A percentile compares a stretch with the other conserved stretches of the same genome.
phyloP scores from a whole-genome alignment of 2,797 vertebrate genomes.

The Psittacula derbiana region DNA sequence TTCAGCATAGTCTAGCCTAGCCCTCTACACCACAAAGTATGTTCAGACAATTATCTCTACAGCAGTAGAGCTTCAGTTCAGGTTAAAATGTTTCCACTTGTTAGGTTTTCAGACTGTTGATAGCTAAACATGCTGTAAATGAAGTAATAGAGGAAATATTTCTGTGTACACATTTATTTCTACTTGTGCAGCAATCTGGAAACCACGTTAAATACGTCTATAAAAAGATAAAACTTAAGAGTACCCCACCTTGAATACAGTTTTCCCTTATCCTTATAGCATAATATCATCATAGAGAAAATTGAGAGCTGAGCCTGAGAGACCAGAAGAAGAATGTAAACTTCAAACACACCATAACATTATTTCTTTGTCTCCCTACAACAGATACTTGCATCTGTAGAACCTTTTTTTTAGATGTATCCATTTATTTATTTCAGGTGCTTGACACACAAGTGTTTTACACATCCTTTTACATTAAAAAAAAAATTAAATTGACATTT shows the following conservation, averaged over 20 bases:
- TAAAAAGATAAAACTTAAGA: not conserved
- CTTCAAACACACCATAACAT: not conserved
- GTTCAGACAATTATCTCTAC: not conserved
- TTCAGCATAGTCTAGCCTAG: not conserved
- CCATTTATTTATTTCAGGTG: not conserved
- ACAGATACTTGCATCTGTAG: not conserved
- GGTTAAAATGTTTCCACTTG: not conserved
- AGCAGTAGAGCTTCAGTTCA: not conserved
- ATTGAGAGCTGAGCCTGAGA: not conserved
- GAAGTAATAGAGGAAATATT: not conserved
- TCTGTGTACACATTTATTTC: not conserved
- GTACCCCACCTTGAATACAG: not conserved
- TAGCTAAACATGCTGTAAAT: not conserved
- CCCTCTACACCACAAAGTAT: fast-evolving
- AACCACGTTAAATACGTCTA: not conserved
- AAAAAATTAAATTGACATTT: not conserved
- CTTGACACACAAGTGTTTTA: not conserved
- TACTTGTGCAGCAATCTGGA: not conserved
- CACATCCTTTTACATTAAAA: not conserved
- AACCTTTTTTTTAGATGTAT: not conserved
- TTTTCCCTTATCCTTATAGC: not conserved
- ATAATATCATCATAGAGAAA: not conserved
- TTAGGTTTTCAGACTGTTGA: not conserved
- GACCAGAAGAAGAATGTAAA: not conserved
- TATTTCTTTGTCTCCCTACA: not conserved